Evolutionary conservation across 2,888 invertebrate genomes (phyloP), one percentile per base, ranked within the genome.

Genomic region (Phragmatobia fuliginosa): DNA sequence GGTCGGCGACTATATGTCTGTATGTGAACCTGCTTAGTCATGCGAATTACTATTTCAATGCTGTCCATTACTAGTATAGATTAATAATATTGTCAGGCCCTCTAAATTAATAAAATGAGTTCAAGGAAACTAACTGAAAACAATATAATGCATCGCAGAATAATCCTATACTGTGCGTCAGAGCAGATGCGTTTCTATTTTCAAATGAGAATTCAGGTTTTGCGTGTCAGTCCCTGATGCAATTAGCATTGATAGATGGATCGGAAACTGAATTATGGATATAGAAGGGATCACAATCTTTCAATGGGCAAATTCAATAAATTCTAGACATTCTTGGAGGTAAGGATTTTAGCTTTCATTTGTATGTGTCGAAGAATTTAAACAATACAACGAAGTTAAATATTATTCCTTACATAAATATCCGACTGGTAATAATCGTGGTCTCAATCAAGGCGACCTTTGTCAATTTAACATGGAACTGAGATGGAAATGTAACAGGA

Each of bases 101-200:
- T 38, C n/a, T 60, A 18, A 33, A 60, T 66, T 32, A 66, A 66
- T 59, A 41, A 66, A n/a, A 38, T 31, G 25, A 66, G 36, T 21
- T 8, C 25, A 38, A 66, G 32, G 25, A 49, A 58, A 45, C 66
- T 21, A 32, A 32, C 31, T 59, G 10, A 31, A n/a, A 41, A 31
- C 31, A 56, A 16, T 41, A 28, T 38, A 32, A 21, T n/a, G 18
- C 60, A 59, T 59, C 45, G 32, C 61, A 28, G 25, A 49, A 49
- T 33, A 21, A 36, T 61, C 31, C 36, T 62, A 62, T 21, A 60
- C 64, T 56, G 59, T 25, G 61, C 58, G 60, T 65, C 52, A 56
- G 3, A 45, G 25, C n/a, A 61, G 32, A 65, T 52, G 60, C 36
- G 52, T 52, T 33, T 69, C 49, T 69, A 69, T 65, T 61, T 65